Conservation (phyloP, 2,113 vertebrate species). For the Phaethornis superciliosus region DNA sequence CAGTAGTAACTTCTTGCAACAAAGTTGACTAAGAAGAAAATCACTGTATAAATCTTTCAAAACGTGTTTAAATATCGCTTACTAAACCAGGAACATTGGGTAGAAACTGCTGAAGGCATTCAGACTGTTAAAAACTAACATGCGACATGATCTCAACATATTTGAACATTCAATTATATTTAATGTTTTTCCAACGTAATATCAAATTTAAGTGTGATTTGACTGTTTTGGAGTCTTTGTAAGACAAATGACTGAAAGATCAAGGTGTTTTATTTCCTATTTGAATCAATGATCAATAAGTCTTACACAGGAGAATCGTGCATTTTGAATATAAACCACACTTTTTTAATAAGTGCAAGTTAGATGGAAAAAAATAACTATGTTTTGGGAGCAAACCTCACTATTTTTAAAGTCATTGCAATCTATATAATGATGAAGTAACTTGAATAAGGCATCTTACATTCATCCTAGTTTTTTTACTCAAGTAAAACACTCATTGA, state of each 20-base stretch:
- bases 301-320: background rate
- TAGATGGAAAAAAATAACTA: background rate
- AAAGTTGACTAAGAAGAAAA: slow-evolving; percentile 33
- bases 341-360: slow-evolving; percentile 22
- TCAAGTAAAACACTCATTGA: slow-evolving; percentile 48
- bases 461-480: slow-evolving; percentile 33
- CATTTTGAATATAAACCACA: slow-evolving; percentile 6
- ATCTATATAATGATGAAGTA: slow-evolving; percentile 43
- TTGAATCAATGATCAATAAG: slow-evolving; percentile 38
- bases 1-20: slow-evolving; percentile 44
- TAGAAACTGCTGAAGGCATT: slow-evolving; percentile 37
- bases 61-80: slow-evolving; percentile 36
- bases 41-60: slow-evolving; percentile 56
- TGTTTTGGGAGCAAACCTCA: slow-evolving; percentile 25
- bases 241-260: slow-evolving; percentile 47
- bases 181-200: background rate
- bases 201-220: slow-evolving; percentile 22
- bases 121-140: slow-evolving; percentile 10
- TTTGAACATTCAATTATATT: slow-evolving; percentile 25
- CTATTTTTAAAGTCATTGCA: slow-evolving; percentile 27
- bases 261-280: slow-evolving; percentile 61
- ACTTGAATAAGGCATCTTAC: slow-evolving; percentile 55
- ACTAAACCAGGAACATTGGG: background rate
- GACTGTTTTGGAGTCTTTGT: slow-evolving; percentile 40
- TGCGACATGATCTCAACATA: slow-evolving; percentile 22